A percentile compares a stretch with the other conserved stretches of the same genome.
Conservation (phyloP, 92 coral and sea anemone genomes). For the Plumapathes pennacea region DNA sequence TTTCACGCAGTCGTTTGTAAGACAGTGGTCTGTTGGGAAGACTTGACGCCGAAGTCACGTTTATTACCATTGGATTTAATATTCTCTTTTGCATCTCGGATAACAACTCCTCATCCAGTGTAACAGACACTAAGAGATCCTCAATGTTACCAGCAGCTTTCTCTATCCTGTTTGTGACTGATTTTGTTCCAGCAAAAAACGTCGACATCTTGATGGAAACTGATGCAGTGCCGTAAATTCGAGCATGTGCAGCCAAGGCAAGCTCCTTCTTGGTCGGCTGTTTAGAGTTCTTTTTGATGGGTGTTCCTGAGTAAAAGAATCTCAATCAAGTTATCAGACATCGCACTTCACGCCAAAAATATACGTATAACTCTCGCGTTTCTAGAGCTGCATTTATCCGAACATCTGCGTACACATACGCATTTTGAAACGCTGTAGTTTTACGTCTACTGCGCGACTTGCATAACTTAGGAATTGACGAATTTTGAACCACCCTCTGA, state of each 20-base stretch:
- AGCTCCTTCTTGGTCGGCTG: constrained; percentile 49
- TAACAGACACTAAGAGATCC: constrained; percentile 74
- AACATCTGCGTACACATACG: no score
- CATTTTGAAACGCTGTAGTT: no score
- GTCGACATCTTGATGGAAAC: constrained; percentile 62
- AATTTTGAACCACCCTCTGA: no score
- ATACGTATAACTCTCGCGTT: no score
- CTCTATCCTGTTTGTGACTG: constrained; percentile 60
- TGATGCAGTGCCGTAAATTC: constrained; percentile 71
- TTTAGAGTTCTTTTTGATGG: no score
- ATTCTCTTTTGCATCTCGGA: constrained; percentile 69
- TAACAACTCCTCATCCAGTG: constrained; percentile 72
- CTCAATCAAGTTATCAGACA: no score
- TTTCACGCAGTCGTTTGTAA: constrained; percentile 59
- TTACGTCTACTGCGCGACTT: no score
- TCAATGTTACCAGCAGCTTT: constrained; percentile 68
- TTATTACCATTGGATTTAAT: constrained; percentile 92
- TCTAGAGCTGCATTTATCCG: no score
- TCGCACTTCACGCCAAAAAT: no score
- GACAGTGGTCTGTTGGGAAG: constrained; percentile 85
- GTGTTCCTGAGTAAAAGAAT: no score
- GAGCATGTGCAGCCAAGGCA: constrained; percentile 55
- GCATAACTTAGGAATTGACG: no score
- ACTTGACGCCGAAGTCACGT: constrained; percentile 72
- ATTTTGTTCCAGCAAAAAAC: constrained; percentile 76